Conservation (phyloP, 2,797 vertebrate species). For the Pristis pectinata region DNA sequence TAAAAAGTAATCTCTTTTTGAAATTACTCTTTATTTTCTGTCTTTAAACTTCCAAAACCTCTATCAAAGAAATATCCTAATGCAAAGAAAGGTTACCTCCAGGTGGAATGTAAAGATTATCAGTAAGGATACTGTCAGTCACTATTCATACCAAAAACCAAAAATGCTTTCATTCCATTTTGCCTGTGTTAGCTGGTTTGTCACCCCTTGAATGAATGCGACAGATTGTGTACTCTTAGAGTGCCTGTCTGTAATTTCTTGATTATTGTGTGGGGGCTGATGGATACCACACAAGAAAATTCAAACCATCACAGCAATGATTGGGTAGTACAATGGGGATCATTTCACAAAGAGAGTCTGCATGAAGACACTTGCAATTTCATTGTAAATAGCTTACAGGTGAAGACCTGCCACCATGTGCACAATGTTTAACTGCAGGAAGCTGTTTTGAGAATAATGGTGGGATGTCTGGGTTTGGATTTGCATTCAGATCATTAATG, state of each 20-base stretch:
- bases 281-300: neutral
- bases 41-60: neutral
- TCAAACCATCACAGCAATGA: neutral
- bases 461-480: conserved; percentile 12
- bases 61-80: neutral
- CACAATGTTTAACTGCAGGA: neutral
- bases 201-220: neutral
- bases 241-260: neutral
- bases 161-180: neutral
- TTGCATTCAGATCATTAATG: conserved; percentile 5
- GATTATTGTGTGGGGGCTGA: neutral
- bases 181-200: neutral
- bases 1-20: neutral
- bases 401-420: neutral
- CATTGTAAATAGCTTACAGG: conserved; percentile 8
- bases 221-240: neutral
- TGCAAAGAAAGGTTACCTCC: neutral
- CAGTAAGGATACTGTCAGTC: neutral
- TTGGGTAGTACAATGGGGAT: neutral
- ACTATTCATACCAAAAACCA: neutral
- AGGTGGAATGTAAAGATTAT: neutral
- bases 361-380: neutral
- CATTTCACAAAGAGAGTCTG: neutral
- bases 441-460: conserved; percentile 8
- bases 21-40: neutral